A percentile compares a stretch with the other conserved stretches of the same genome.
phyloP scores from a whole-genome alignment of 2,113 vertebrate genomes.

The Ictidomys tridecemlineatus region DNA sequence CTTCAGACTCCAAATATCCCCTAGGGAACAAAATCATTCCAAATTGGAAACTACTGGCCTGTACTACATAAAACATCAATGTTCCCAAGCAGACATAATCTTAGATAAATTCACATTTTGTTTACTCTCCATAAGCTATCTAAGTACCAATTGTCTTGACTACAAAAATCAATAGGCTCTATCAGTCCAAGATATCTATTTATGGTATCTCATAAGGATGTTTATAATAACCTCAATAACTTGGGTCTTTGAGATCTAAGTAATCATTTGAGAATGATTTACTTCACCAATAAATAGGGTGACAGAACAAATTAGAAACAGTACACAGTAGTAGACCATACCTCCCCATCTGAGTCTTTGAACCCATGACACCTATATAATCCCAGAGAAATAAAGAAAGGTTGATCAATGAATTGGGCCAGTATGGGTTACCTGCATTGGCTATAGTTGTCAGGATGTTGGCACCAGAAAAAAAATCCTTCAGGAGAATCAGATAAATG shows the following conservation, averaged over 20 bases:
- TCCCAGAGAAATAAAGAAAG: not conserved
- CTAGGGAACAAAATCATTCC: not conserved
- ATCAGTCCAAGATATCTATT: not conserved
- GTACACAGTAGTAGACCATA: not conserved
- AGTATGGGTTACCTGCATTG: not conserved
- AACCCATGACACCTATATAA: not conserved
- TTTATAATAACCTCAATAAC: not conserved
- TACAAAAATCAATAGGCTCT: not conserved
- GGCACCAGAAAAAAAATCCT: not conserved
- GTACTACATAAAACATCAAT: not conserved
- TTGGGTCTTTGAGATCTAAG: not conserved
- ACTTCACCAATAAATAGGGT: not conserved
- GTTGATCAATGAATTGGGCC: not conserved
- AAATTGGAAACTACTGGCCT: not conserved
- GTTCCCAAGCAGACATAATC: not conserved
- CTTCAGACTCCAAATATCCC: not conserved
- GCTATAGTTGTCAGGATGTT: not conserved
- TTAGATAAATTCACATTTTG: conserved; percentile 15
- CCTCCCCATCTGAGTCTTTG: not conserved
- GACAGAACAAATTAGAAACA: conserved; percentile 12
- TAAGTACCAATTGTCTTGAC: not conserved
- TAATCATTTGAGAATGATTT: conserved; percentile 16
- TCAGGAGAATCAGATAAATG: not conserved
- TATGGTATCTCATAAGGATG: not conserved
- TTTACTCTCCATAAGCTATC: not conserved